These are phyloP conservation scores for Hiodon alosoides DNA, from an alignment of 2,113 vertebrate genomes.

Conservation along the genomic window DNA sequence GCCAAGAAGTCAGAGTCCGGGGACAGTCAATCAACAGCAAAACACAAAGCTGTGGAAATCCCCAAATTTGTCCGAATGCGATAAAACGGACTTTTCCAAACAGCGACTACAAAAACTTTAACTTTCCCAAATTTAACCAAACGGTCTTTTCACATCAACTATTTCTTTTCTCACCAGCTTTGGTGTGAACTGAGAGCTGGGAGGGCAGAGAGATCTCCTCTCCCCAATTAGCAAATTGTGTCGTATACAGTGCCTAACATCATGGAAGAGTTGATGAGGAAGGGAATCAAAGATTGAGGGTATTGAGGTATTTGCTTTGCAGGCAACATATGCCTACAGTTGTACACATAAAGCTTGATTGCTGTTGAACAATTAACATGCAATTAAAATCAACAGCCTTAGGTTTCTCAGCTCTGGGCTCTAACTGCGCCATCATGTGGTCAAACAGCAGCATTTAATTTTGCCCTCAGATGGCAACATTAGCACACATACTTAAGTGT, in stretches of 20 bases:
- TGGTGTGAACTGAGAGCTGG: conserved; percentile 7
- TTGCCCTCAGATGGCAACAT: too few relatives aligned
- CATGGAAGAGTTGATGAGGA: background rate
- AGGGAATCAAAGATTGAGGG: background rate
- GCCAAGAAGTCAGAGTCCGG: conserved; percentile 59
- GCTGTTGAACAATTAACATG: background rate
- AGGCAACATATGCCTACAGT: background rate
- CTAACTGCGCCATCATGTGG: too few relatives aligned
- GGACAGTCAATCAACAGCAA: conserved; percentile 44
- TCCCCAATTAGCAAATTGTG: background rate
- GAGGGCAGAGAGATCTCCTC: background rate
- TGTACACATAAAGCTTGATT: background rate
- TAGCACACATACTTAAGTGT: too few relatives aligned
- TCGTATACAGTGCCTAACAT: background rate
- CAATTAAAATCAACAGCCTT: too few relatives aligned
- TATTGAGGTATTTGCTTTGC: background rate
- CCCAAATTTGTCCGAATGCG: conserved; percentile 46
- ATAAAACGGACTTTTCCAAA: conserved; percentile 38
- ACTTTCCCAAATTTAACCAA: background rate
- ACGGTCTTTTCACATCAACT: conserved; percentile 15
- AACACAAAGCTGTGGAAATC: conserved; percentile 54
- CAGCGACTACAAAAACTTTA: background rate
- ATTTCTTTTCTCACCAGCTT: background rate
- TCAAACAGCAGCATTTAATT: too few relatives aligned
- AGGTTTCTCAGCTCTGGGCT: too few relatives aligned